phyloP scores from a whole-genome alignment of 2,888 invertebrate genomes.

The Thymelicus lineola region DNA sequence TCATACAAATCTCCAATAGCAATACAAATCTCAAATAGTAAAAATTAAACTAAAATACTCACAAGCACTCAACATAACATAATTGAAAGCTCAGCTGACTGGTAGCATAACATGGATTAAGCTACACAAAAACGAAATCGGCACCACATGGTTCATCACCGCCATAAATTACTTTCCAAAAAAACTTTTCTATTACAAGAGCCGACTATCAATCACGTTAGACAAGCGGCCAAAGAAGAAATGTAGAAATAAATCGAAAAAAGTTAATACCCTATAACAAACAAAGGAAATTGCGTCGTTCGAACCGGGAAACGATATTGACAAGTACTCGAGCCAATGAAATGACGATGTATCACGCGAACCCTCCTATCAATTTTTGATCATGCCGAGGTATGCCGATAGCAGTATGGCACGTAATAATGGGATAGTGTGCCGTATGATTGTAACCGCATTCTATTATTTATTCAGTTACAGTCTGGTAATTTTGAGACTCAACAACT shows the following conservation, averaged over 20 bases:
- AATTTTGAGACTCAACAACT: constrained; percentile 1
- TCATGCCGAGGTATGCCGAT: constrained; percentile 24
- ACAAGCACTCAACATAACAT: no score
- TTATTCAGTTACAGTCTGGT: constrained; percentile 19
- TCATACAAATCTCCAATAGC: no score
- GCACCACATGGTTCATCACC: constrained; percentile 35
- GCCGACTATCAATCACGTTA: constrained; percentile 39
- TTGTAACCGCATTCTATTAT: constrained; percentile 3
- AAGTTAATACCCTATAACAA: constrained; percentile 32
- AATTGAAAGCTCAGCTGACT: background rate
- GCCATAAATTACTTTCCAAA: constrained; percentile 35
- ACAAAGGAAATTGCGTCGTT: constrained; percentile 40
- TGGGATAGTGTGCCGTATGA: background rate
- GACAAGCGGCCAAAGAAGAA: constrained; percentile 20
- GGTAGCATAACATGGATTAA: background rate
- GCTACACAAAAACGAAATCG: constrained; percentile 19
- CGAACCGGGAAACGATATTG: constrained; percentile 42
- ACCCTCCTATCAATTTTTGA: constrained; percentile 41
- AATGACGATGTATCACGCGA: constrained; percentile 54
- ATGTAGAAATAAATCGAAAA: constrained; percentile 31
- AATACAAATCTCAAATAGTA: no score
- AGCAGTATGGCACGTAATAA: constrained; percentile 8
- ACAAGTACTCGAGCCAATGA: constrained; percentile 49
- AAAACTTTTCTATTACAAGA: constrained; percentile 37
- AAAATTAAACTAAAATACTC: no score